A percentile compares a stretch with the other conserved stretches of the same genome.
Evolutionary conservation across 2,113 vertebrate genomes (phyloP).

Genomic region (Heliornis fulica): DNA sequence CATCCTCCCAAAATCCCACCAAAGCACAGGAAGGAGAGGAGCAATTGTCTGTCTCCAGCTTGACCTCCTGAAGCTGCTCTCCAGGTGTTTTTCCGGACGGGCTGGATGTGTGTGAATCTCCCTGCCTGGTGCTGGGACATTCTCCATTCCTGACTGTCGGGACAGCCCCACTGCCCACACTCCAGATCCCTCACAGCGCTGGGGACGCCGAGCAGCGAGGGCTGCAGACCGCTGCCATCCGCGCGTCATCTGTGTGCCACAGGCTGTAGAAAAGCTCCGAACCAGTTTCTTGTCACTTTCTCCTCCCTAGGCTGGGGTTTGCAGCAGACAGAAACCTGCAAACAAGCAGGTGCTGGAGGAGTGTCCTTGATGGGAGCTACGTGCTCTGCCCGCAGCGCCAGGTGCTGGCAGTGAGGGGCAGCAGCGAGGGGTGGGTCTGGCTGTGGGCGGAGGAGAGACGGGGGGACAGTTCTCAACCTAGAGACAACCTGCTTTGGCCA

Average conservation of each 20-base stretch:
- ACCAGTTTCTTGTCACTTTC: neutral
- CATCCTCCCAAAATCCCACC: neutral
- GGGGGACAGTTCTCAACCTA: neutral
- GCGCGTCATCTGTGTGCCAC: accelerated
- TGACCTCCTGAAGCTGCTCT: neutral
- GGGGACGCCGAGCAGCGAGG: neutral
- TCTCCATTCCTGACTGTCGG: neutral
- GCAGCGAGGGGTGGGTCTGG: neutral
- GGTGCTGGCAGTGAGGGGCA: neutral
- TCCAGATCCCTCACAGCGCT: neutral
- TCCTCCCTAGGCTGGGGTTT: neutral
- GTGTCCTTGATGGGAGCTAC: neutral
- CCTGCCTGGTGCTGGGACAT: neutral
- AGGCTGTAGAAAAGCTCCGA: neutral
- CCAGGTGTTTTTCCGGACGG: neutral
- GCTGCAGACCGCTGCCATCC: accelerated
- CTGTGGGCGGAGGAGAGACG: neutral
- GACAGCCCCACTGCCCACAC: neutral
- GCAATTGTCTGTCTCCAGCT: neutral
- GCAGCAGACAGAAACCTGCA: neutral
- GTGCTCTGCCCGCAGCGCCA: neutral
- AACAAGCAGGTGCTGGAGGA: neutral
- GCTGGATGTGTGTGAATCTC: neutral
- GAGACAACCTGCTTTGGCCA: neutral
- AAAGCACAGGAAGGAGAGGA: neutral